Conservation (phyloP, 2,113 vertebrate species). For the Leuciscus idus region DNA sequence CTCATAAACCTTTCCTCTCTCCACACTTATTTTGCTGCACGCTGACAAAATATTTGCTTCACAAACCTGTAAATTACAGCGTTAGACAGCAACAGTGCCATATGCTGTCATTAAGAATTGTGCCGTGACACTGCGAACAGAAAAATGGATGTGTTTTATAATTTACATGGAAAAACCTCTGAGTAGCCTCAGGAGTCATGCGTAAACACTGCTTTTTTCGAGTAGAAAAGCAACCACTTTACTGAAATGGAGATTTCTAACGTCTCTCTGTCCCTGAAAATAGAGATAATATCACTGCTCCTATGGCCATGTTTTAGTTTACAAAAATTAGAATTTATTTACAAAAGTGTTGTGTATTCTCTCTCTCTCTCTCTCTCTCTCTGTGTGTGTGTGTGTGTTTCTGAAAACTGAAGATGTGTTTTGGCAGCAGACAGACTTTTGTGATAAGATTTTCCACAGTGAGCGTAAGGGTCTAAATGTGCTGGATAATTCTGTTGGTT, state of each 20-base stretch:
- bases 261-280: neutral
- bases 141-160: conserved; percentile 23
- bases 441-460: conserved; percentile 27
- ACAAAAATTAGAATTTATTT: neutral
- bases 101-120: conserved; percentile 39
- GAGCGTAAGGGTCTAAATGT: conserved; percentile 6
- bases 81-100: conserved; percentile 33
- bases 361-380: too few species aligned
- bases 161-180: conserved; percentile 37
- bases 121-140: conserved; percentile 23
- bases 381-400: neutral
- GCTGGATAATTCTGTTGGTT: conserved; percentile 31
- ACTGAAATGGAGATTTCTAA: conserved; percentile 24
- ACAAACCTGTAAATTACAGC: conserved; percentile 38
- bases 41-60: conserved; percentile 44
- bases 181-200: conserved; percentile 5
- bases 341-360: neutral
- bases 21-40: conserved; percentile 18
- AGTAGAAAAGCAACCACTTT: neutral
- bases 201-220: neutral
- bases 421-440: neutral
- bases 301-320: neutral
- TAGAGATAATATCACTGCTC: neutral
- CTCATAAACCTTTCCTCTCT: conserved; percentile 27
- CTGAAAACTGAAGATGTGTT: neutral